phyloP scores from a whole-genome alignment of 2,888 invertebrate genomes.

The Drosophila parthenogenetica region DNA sequence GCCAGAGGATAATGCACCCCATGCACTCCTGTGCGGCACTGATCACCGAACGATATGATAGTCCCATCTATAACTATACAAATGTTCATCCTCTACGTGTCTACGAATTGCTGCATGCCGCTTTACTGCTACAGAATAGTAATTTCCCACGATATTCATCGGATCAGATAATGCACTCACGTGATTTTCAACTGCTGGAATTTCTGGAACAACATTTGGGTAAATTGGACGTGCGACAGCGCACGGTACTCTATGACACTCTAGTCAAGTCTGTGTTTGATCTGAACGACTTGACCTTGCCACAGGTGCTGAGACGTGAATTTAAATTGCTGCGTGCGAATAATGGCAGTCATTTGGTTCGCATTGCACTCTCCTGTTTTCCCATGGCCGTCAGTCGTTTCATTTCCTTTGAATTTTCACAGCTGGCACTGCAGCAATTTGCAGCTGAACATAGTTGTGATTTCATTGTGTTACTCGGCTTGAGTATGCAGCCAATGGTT shows the following conservation, averaged over 20 bases:
- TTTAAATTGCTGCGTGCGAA: slow-evolving; percentile 51
- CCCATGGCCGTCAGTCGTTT: slow-evolving; percentile 55
- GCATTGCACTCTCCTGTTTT: slow-evolving; percentile 45
- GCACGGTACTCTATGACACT: slow-evolving; percentile 17
- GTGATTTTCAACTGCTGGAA: slow-evolving; percentile 42
- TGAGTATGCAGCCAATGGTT: slow-evolving; percentile 11
- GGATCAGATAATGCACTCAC: background rate
- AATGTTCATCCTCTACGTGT: slow-evolving; percentile 23
- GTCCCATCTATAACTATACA: slow-evolving; percentile 12
- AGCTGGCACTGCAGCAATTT: slow-evolving; percentile 42
- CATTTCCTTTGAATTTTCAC: slow-evolving; percentile 49
- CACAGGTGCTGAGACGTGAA: slow-evolving; percentile 52
- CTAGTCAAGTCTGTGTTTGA: slow-evolving; percentile 45
- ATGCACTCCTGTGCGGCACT: slow-evolving; percentile 53
- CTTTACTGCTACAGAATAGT: slow-evolving; percentile 38
- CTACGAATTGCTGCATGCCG: slow-evolving; percentile 55
- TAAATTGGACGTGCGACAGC: slow-evolving; percentile 4
- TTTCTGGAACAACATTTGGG: slow-evolving; percentile 36
- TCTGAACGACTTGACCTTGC: slow-evolving; percentile 33
- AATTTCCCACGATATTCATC: slow-evolving; percentile 17
- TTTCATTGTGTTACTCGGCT: slow-evolving; percentile 52
- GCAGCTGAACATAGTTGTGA: slow-evolving; percentile 31
- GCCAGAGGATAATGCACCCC: slow-evolving; percentile 40
- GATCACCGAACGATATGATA: slow-evolving; percentile 33
- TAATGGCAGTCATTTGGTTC: slow-evolving; percentile 25